Percentiles rank a stretch among this genome's conserved stretches.
Evolutionary conservation across 1,140 invertebrate species (phyloP).

Genomic region (honey bee (Apis mellifera)): DNA sequence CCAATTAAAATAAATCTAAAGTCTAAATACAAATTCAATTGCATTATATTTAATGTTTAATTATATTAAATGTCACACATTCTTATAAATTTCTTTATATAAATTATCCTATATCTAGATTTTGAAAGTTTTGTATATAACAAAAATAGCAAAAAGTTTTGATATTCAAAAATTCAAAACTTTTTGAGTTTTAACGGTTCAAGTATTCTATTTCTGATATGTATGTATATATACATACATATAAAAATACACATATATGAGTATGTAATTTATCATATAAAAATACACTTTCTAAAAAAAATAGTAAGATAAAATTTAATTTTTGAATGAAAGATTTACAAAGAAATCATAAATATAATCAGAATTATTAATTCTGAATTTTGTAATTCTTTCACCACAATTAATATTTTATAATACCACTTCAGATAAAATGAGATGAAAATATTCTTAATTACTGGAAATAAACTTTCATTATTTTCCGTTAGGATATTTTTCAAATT

Average conservation of each 20-base stretch:
- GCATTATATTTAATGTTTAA: too few species aligned
- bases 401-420: constrained; percentile 4
- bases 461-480: constrained; percentile 44
- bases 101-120: too few species aligned
- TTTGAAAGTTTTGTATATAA: too few species aligned
- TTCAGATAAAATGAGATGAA: constrained; percentile 15
- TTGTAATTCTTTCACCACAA: constrained; percentile 11
- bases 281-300: constrained; percentile 30
- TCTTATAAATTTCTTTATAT: too few species aligned
- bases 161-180: too few species aligned
- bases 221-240: background rate
- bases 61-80: too few species aligned
- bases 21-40: too few species aligned
- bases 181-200: too few species aligned
- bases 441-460: constrained; percentile 12
- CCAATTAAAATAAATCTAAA: too few species aligned
- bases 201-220: too few species aligned
- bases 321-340: background rate
- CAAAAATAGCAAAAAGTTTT: too few species aligned
- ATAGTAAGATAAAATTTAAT: constrained; percentile 12
- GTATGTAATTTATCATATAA: constrained; percentile 30
- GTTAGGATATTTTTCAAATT: constrained; percentile 43
- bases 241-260: background rate
- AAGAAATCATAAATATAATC: background rate
- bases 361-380: constrained; percentile 12